Percentiles rank a stretch among this genome's conserved stretches.
Conservation (phyloP, 2,113 vertebrate genomes). For the Chascanopsetta lugubris region DNA sequence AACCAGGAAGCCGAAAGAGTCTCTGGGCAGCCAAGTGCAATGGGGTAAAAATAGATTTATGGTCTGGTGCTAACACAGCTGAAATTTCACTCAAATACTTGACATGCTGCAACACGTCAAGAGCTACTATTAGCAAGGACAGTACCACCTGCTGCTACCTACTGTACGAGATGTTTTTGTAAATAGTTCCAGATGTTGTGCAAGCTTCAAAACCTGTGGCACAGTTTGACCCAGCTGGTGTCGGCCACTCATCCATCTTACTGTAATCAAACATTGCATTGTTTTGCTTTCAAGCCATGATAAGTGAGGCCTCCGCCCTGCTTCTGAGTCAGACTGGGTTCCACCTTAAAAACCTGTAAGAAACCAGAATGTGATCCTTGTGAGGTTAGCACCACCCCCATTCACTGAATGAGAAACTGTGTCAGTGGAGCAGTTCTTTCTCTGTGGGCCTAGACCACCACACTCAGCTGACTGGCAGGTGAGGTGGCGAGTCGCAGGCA, state of each 20-base stretch:
- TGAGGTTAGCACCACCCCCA: constrained; percentile 42
- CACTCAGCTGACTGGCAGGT: constrained; percentile 70
- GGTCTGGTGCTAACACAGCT: constrained; percentile 68
- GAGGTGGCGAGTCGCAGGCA: constrained; percentile 56
- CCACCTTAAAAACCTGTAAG: constrained; percentile 64
- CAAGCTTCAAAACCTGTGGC: constrained; percentile 21
- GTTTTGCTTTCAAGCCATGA: constrained; percentile 27
- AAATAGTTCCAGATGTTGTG: constrained; percentile 56
- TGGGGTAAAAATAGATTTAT: constrained; percentile 81
- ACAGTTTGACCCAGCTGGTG: constrained; percentile 1
- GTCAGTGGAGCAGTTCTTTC: constrained; percentile 81
- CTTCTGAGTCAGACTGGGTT: constrained; percentile 38
- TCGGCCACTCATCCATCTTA: constrained; percentile 6
- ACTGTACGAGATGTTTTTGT: constrained; percentile 39
- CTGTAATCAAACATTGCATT: constrained; percentile 15
- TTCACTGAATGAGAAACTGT: constrained; percentile 75
- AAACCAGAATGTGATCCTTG: constrained; percentile 63
- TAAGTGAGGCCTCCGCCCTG: neutral
- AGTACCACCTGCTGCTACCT: constrained; percentile 18
- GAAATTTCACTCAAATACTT: constrained; percentile 76
- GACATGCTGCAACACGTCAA: constrained; percentile 73
- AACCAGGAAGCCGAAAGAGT: constrained; percentile 15
- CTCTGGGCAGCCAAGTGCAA: constrained; percentile 38
- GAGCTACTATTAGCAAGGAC: constrained; percentile 59
- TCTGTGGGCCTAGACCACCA: constrained; percentile 54